Evolutionary conservation across 2,888 invertebrate genomes (phyloP).

Genomic region (Mimumesa dahlbomi): DNA sequence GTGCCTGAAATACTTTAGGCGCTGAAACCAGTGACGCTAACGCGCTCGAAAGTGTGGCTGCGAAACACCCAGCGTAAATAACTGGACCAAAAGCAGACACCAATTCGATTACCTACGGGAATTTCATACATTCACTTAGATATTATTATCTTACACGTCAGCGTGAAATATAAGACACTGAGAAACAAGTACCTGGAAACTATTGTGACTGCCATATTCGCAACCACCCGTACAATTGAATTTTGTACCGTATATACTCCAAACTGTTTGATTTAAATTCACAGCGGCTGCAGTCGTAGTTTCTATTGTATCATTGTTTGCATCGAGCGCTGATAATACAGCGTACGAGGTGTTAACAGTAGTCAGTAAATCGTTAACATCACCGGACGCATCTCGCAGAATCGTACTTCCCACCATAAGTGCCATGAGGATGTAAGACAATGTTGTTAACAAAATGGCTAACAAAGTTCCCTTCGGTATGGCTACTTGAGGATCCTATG

Average conservation of each 20-base stretch:
- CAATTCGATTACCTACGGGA: slow-evolving; percentile 88
- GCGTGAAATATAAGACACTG: background rate
- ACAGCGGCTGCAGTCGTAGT: slow-evolving; percentile 23
- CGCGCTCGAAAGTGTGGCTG: slow-evolving; percentile 97
- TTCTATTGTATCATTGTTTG: slow-evolving; percentile 55
- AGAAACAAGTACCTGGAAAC: slow-evolving; percentile 85
- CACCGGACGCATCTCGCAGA: slow-evolving; percentile 90
- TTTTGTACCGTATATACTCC: slow-evolving; percentile 81
- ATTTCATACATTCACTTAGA: background rate
- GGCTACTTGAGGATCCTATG: slow-evolving; percentile 91
- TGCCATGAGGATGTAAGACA: slow-evolving; percentile 93
- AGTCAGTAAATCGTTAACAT: slow-evolving; percentile 82
- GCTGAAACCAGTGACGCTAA: slow-evolving; percentile 97
- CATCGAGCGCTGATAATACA: slow-evolving; percentile 40
- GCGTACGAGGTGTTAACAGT: slow-evolving; percentile 49
- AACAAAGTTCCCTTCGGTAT: slow-evolving; percentile 96
- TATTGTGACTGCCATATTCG: slow-evolving; percentile 88
- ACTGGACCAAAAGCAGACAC: slow-evolving; percentile 94
- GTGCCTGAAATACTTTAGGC: slow-evolving; percentile 95
- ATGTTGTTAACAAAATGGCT: slow-evolving; percentile 93
- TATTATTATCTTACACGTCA: background rate
- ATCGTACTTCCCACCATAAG: slow-evolving; percentile 89
- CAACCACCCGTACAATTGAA: slow-evolving; percentile 83
- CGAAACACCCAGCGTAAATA: slow-evolving; percentile 98
- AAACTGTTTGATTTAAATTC: slow-evolving; percentile 49